Evolutionary conservation across 1,140 invertebrate genomes (phyloP).

Genomic region (Zaprionus africanus): DNA sequence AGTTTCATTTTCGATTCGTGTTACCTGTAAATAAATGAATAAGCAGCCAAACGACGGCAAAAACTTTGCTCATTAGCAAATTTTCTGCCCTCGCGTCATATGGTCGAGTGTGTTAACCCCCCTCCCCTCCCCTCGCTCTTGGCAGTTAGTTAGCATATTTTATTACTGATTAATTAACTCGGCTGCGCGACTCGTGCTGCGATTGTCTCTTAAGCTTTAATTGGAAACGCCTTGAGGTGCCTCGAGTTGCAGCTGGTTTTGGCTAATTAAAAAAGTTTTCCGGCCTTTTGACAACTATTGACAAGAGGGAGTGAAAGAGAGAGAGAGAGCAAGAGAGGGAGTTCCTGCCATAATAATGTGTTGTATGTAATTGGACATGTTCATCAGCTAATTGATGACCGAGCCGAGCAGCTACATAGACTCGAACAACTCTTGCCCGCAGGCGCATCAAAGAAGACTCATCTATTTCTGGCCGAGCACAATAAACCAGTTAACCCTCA

Average conservation of each 20-base stretch:
- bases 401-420: background rate
- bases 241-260: conserved; percentile 50
- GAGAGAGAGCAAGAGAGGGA: background rate
- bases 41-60: conserved; percentile 27
- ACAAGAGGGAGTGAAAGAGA: conserved; percentile 6
- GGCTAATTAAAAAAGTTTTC: conserved; percentile 80
- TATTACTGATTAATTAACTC: conserved; percentile 80
- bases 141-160: conserved; percentile 69
- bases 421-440: too few species aligned
- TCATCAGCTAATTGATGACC: conserved; percentile 12
- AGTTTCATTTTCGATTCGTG: conserved; percentile 40
- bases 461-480: background rate
- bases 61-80: conserved; percentile 81
- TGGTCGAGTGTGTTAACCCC: conserved; percentile 28
- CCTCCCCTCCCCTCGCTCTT: conserved; percentile 15
- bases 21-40: conserved; percentile 72
- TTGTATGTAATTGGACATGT: conserved; percentile 13
- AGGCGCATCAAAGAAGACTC: background rate
- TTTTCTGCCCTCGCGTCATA: conserved; percentile 58
- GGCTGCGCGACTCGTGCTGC: conserved; percentile 2
- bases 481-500: background rate
- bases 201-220: conserved; percentile 47
- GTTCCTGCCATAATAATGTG: conserved; percentile 4
- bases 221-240: conserved; percentile 51
- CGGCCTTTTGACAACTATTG: conserved; percentile 23